phyloP scores from a whole-genome alignment of 2,113 vertebrate genomes.

The Apteryx mantelli region DNA sequence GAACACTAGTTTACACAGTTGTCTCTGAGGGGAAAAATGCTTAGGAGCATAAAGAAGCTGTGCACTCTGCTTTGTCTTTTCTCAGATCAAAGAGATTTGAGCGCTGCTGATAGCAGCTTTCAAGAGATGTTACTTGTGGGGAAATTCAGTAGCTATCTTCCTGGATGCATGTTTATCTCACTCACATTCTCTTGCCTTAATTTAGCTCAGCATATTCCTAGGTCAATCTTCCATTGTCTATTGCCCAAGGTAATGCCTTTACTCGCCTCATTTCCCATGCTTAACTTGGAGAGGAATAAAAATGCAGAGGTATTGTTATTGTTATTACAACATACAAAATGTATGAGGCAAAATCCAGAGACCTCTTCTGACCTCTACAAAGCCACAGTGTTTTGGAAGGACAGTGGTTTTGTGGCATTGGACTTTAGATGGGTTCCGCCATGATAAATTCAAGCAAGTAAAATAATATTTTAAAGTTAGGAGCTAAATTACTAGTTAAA shows the following conservation, averaged over 20 bases:
- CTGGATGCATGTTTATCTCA: constrained; percentile 2
- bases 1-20: background rate
- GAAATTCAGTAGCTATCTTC: constrained; percentile 26
- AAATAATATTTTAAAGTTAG: background rate
- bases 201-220: constrained; percentile 19
- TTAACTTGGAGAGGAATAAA: background rate
- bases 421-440: background rate
- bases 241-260: constrained; percentile 18
- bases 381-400: background rate
- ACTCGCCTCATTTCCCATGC: background rate
- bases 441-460: background rate
- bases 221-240: background rate
- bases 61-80: constrained; percentile 14
- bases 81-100: constrained; percentile 35
- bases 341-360: background rate
- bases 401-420: background rate
- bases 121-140: constrained; percentile 1
- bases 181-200: background rate
- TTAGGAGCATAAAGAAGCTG: constrained; percentile 5
- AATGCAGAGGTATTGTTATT: background rate
- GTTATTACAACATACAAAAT: background rate
- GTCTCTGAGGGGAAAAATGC: background rate
- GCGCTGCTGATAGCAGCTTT: constrained; percentile 6
- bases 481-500: background rate
- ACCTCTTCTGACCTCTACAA: background rate